A percentile compares a stretch with the other conserved stretches of the same genome.
phyloP scores from a whole-genome alignment of 2,797 vertebrate species.

The Pseudocheirus occidentalis region DNA sequence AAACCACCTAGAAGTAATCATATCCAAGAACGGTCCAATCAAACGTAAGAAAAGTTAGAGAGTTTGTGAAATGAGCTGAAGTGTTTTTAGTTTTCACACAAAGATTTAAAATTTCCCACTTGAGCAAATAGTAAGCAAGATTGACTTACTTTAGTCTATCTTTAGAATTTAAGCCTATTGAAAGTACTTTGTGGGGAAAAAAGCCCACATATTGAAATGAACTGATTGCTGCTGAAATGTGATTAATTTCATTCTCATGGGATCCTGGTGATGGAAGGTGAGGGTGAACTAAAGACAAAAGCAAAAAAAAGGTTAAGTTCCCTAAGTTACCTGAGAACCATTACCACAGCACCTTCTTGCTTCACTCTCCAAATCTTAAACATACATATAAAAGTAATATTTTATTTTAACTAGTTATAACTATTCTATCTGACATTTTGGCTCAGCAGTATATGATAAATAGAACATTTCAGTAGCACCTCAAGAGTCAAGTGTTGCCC shows the following conservation, averaged over 20 bases:
- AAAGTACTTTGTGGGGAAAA: neutral
- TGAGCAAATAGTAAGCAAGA: neutral
- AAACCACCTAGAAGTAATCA: conserved; percentile 75
- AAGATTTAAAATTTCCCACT: conserved; percentile 21
- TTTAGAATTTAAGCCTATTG: conserved; percentile 7
- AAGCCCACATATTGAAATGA: neutral
- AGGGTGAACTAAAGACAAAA: neutral
- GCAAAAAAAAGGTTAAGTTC: neutral
- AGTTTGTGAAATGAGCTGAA: conserved; percentile 61
- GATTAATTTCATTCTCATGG: neutral
- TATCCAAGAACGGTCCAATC: conserved; percentile 55
- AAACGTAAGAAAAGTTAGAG: conserved; percentile 54
- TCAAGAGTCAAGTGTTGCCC: neutral
- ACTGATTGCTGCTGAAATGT: conserved; percentile 12
- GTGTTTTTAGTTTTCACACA: conserved; percentile 14
- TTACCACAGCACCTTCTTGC: neutral
- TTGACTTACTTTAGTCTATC: neutral
- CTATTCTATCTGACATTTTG: neutral
- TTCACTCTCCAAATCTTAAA: neutral
- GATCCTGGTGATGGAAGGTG: neutral
- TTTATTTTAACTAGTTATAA: neutral
- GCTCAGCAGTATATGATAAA: neutral
- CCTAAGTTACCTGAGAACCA: neutral
- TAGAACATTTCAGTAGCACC: conserved; percentile 7
- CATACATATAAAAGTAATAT: neutral